Base-by-base conservation (phyloP, 2,888 invertebrate species). In the Lasioglossum vierecki region DNA sequence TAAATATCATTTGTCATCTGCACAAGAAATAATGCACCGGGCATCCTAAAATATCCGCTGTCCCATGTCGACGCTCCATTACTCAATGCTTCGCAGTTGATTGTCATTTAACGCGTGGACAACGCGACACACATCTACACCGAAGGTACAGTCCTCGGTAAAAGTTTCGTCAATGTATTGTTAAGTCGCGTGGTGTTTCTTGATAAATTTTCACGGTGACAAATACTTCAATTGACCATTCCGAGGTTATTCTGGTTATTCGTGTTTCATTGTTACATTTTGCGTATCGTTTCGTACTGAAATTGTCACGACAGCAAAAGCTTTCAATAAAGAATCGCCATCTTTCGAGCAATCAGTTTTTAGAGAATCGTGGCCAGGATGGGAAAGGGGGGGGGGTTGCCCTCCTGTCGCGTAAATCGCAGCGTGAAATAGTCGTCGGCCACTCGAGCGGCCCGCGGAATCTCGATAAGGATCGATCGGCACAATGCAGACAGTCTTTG, bases 401-500 rank as follows among this genome's bases (percentile, higher is more conserved):
- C 46, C 30, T 35, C 39, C 68, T 30, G 68, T 49, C 63, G 68
- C 35, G 41, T 49, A 4, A 49, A 70, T 77, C 41, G 68, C 39
- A 70, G 46, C 39, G 26, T 63, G 26, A 63, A 63, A 63, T 26
- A 63, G 63, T 63, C 30, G 35, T 26, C 46, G 46, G 30, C 30
- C 44, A 30, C 35, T 53, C 79, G 35, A 30, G 70, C n/a, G 82
- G 76, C 76, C 53, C 39, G 39, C 30, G 49, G 49, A 63, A 35
- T 60, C 26, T 18, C 41, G 84, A 84, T 84, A 84, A 78, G 78
- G 49, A 83, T 84, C 84, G 70, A 44, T 18, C 44, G 63, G 49
- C 75, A 84, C 79, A 84, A 84, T 84, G 73, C 79, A 76, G 84
- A 84, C 84, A 66, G 75, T 68, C 79, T 83, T 18, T 41, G 82